A percentile compares a stretch with the other conserved stretches of the same genome.
Conservation (phyloP, 1,140 invertebrate genomes). For the Atopsyche davidsoni region DNA sequence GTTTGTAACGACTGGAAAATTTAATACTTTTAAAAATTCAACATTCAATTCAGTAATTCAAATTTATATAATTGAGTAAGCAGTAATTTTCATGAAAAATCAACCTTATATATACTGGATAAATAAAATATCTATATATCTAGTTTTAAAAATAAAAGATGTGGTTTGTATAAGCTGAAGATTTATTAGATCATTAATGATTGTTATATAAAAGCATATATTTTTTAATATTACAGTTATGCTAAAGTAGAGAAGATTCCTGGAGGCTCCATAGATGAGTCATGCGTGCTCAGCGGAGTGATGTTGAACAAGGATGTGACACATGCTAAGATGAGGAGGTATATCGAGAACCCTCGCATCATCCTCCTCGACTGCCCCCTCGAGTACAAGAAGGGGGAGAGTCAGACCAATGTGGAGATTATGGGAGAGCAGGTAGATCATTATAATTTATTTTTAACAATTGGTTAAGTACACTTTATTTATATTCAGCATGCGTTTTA, state of each 20-base stretch:
- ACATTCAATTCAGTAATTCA: no score
- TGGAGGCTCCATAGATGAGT: conserved; percentile 93
- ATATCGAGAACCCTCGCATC: conserved; percentile 94
- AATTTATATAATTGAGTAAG: no score
- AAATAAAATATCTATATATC: no score
- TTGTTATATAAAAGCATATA: no score
- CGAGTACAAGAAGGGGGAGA: conserved; percentile 99
- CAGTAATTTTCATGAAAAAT: no score
- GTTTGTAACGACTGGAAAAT: no score
- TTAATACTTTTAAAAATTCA: no score
- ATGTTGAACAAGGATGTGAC: conserved; percentile 99
- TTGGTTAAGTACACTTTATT: neutral
- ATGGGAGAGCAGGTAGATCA: conserved; percentile 69
- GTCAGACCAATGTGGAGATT: conserved; percentile 96
- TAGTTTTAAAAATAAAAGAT: no score
- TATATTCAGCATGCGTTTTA: neutral
- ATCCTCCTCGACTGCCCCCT: conserved; percentile 91
- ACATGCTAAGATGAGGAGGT: conserved; percentile 93
- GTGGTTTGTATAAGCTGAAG: no score
- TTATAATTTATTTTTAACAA: neutral
- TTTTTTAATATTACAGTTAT: conserved; percentile 53
- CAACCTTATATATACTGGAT: no score
- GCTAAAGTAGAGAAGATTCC: conserved; percentile 98
- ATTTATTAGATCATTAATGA: no score
- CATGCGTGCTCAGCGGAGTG: conserved; percentile 87